Evolutionary conservation across 2,888 invertebrate genomes (phyloP).

Genomic region (Pelosia muscerda): DNA sequence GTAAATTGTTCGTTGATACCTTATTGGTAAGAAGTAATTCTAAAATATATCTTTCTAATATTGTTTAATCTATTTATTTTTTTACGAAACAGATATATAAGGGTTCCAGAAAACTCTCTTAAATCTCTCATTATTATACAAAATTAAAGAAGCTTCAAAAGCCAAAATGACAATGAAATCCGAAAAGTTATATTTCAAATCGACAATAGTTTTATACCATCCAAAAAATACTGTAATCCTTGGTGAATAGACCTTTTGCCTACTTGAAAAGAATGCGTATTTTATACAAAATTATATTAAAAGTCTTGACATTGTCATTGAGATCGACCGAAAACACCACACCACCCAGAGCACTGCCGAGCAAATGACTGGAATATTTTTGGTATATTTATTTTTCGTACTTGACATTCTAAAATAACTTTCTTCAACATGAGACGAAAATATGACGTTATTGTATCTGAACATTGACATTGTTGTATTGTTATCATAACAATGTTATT

Average conservation of each 20-base stretch:
- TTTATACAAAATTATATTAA: conserved; percentile 57
- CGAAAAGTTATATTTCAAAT: conserved; percentile 10
- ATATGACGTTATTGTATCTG: conserved; percentile 28
- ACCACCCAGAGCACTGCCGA: conserved; percentile 37
- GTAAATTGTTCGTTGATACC: no score
- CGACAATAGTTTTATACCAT: conserved; percentile 11
- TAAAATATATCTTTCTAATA: not conserved
- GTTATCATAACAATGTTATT: not conserved
- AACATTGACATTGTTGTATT: conserved; percentile 38
- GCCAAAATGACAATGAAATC: conserved; percentile 8
- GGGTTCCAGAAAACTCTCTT: no score
- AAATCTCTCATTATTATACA: no score
- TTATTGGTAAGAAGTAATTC: no score
- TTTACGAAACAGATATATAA: no score
- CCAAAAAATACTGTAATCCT: conserved; percentile 25
- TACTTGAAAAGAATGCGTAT: conserved; percentile 24
- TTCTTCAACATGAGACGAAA: conserved; percentile 38
- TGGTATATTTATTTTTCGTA: conserved; percentile 30
- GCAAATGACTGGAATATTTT: conserved; percentile 56
- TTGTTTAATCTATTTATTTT: no score
- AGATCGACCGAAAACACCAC: conserved; percentile 53
- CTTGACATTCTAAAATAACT: conserved; percentile 46
- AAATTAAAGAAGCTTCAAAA: no score
- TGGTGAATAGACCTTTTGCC: conserved; percentile 20
- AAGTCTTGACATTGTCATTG: conserved; percentile 49